phyloP scores from a whole-genome alignment of 2,797 vertebrate genomes.

The Hylomyscus alleni region DNA sequence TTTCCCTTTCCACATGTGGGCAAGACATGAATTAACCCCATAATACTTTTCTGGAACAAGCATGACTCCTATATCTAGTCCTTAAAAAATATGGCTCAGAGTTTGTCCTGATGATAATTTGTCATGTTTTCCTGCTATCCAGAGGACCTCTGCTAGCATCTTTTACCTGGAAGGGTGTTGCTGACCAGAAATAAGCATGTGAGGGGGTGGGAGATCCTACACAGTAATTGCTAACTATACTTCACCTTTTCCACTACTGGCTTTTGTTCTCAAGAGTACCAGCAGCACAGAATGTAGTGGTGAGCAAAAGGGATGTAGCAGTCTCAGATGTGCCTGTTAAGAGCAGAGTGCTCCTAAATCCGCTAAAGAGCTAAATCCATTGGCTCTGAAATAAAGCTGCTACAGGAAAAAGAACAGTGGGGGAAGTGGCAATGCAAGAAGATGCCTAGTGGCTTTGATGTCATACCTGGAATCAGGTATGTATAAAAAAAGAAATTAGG shows the following conservation, averaged over 20 bases:
- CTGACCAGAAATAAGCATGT: constrained; percentile 41
- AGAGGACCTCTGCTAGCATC: not conserved
- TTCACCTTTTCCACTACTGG: not conserved
- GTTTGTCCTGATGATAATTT: not conserved
- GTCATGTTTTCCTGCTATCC: not conserved
- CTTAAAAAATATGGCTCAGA: constrained; percentile 7
- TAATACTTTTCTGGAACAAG: not conserved
- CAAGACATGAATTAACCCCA: not conserved
- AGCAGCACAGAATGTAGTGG: constrained; percentile 34
- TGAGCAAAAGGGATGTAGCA: constrained; percentile 10
- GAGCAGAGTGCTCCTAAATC: constrained; percentile 59
- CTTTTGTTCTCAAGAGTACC: constrained; percentile 20
- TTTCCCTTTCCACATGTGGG: not conserved
- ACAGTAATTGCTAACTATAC: constrained; percentile 39
- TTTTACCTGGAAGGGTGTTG: not conserved
- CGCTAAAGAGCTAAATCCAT: constrained; percentile 74
- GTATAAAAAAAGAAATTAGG: constrained; percentile 62
- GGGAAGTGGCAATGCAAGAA: not conserved
- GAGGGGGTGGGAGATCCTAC: not conserved
- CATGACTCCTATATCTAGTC: not conserved
- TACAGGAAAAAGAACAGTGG: constrained; percentile 58
- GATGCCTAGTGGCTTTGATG: not conserved
- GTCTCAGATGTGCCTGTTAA: constrained; percentile 27
- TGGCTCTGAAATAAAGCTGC: constrained; percentile 69
- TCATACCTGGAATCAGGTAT: constrained; percentile 63